Conservation (phyloP, 2,797 vertebrate genomes). For the Hyperoplus immaculatus region DNA sequence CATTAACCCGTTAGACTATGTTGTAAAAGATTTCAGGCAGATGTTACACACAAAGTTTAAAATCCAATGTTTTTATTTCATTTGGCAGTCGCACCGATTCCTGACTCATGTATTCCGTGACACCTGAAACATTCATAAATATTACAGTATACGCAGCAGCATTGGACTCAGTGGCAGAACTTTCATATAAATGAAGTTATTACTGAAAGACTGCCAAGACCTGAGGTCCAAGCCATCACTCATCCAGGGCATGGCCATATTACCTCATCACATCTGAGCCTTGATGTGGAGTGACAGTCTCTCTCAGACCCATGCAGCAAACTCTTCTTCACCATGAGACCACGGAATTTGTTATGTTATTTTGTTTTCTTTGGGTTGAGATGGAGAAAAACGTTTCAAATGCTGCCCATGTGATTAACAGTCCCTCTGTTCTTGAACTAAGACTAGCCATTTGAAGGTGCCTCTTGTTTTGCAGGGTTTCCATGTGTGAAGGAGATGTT, state of each 20-base stretch:
- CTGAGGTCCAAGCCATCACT: constrained; percentile 51
- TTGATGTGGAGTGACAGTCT: constrained; percentile 32
- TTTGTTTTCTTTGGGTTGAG: constrained; percentile 2
- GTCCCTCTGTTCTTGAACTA: constrained; percentile 12
- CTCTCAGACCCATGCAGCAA: constrained; percentile 21
- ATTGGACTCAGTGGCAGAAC: constrained; percentile 28
- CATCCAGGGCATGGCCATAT: constrained; percentile 51
- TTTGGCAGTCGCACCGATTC: constrained; percentile 20
- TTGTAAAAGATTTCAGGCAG: constrained; percentile 23
- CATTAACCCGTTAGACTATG: not conserved
- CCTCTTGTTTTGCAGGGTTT: not conserved
- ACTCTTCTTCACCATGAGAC: too few species aligned
- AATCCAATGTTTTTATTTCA: constrained; percentile 40
- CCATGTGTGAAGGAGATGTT: constrained; percentile 40
- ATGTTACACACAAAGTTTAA: constrained; percentile 16
- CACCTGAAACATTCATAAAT: constrained; percentile 32
- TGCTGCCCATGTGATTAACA: constrained; percentile 2
- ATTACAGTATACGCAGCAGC: constrained; percentile 30
- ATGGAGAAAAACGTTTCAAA: constrained; percentile 11
- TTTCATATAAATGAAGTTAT: constrained; percentile 51
- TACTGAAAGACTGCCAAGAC: constrained; percentile 48
- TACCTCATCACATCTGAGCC: constrained; percentile 59
- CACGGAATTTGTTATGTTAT: not conserved
- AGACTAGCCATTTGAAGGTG: constrained; percentile 17
- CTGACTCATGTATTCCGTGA: constrained; percentile 42